phyloP scores from a whole-genome alignment of 1,140 invertebrate genomes.

The Venturia canescens region DNA sequence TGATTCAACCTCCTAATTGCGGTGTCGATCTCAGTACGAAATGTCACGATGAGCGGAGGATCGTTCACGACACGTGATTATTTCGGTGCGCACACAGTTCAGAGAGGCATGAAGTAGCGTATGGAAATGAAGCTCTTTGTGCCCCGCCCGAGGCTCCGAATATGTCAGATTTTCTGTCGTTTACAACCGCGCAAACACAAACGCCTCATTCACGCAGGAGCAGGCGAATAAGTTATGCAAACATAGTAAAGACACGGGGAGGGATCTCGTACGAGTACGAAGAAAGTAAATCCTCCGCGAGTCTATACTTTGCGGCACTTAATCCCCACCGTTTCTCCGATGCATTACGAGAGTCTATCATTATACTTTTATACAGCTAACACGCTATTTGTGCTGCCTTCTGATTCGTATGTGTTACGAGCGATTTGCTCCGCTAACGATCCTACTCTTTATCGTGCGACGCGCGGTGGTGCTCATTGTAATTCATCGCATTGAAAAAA shows the following conservation, averaged over 20 bases:
- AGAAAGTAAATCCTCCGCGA: constrained; percentile 26
- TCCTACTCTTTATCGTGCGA: background rate
- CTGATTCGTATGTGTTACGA: constrained; percentile 2
- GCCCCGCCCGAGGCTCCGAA: too few species aligned
- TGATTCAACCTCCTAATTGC: too few species aligned
- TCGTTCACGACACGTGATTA: too few species aligned
- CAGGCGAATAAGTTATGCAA: constrained; percentile 33
- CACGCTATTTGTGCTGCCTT: constrained; percentile 3
- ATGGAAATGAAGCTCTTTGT: too few species aligned
- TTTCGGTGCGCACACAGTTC: too few species aligned
- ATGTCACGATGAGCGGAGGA: too few species aligned
- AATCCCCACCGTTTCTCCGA: constrained; percentile 15
- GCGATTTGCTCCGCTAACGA: constrained; percentile 16
- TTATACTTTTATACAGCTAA: constrained; percentile 21
- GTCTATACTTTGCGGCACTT: constrained; percentile 42
- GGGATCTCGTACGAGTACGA: constrained; percentile 16
- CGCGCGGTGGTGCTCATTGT: too few species aligned
- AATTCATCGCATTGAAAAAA: background rate
- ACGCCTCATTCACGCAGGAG: too few species aligned
- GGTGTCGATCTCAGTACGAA: too few species aligned
- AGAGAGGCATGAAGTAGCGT: too few species aligned
- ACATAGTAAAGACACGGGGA: constrained; percentile 4
- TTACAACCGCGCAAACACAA: too few species aligned
- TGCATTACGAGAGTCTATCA: constrained; percentile 37
- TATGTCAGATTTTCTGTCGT: too few species aligned